These are phyloP conservation scores for Rhimphoctona megacephalus DNA, from an alignment of 2,888 invertebrate genomes.

Conservation along the genomic window DNA sequence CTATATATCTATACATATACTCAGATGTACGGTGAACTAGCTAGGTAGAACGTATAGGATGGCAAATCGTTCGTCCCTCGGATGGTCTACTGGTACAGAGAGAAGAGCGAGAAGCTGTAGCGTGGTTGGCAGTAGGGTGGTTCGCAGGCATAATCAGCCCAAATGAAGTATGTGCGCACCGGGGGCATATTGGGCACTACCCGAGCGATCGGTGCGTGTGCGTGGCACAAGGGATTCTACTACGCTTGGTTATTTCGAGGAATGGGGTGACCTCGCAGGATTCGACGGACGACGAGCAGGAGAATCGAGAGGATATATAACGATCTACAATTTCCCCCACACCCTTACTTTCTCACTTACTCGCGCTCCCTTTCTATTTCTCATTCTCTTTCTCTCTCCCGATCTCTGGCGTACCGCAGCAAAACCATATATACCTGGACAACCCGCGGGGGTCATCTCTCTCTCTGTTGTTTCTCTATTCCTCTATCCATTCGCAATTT, in stretches of 20 bases:
- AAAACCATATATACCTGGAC: slow-evolving; percentile 43
- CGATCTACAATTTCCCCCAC: background rate
- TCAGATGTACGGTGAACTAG: slow-evolving; percentile 43
- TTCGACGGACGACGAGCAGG: slow-evolving; percentile 31
- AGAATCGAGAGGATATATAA: slow-evolving; percentile 47
- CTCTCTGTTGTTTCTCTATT: slow-evolving; percentile 48
- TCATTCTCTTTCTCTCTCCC: slow-evolving; percentile 26
- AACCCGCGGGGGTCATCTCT: slow-evolving; percentile 56
- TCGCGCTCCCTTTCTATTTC: background rate
- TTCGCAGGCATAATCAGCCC: slow-evolving; percentile 79
- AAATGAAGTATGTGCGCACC: slow-evolving; percentile 81
- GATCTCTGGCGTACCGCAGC: slow-evolving; percentile 4
- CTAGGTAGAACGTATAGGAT: slow-evolving; percentile 51
- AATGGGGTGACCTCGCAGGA: slow-evolving; percentile 40
- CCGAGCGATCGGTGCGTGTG: slow-evolving; percentile 70
- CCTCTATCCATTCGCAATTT: slow-evolving; percentile 61
- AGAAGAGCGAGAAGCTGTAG: slow-evolving; percentile 50
- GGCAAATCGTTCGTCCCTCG: slow-evolving; percentile 51
- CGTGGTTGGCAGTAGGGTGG: slow-evolving; percentile 53
- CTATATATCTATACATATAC: background rate
- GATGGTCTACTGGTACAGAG: slow-evolving; percentile 29
- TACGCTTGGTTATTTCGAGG: slow-evolving; percentile 46
- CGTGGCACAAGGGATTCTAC: slow-evolving; percentile 64
- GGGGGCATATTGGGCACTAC: slow-evolving; percentile 74
- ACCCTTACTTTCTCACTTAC: background rate